Evolutionary conservation across 2,113 vertebrate genomes (phyloP).

Genomic region (Scomber colias): DNA sequence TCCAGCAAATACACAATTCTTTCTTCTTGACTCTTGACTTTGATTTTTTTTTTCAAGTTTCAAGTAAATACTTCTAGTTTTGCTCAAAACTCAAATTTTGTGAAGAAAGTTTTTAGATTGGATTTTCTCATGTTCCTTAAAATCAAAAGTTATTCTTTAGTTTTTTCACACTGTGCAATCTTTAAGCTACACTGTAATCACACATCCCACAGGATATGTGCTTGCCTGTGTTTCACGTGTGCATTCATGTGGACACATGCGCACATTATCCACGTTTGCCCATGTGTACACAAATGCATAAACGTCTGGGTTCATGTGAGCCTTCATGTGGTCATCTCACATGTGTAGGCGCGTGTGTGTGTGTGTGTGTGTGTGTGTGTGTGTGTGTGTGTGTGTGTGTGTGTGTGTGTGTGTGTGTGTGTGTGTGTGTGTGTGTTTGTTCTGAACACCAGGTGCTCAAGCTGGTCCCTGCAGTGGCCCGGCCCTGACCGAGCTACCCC

Average conservation of each 20-base stretch:
- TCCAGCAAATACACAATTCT: too few species aligned
- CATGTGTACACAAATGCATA: constrained; percentile 20
- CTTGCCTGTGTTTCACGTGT: not conserved
- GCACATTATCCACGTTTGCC: not conserved
- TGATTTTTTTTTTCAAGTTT: not conserved
- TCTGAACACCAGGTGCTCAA: constrained; percentile 63
- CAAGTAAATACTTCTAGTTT: too few species aligned
- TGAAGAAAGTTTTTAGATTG: too few species aligned
- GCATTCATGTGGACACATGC: not conserved
- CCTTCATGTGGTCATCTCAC: constrained; percentile 16
- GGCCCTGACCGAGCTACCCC: constrained; percentile 48
- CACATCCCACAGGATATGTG: too few species aligned
- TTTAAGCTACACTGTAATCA: not conserved
- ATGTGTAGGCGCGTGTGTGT: constrained; percentile 10
- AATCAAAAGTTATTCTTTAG: too few species aligned
- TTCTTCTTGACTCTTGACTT: too few species aligned
- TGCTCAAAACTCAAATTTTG: not conserved
- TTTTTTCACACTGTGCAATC: not conserved
- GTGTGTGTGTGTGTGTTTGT: not conserved
- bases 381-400: constrained; percentile 5
- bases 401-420: not conserved
- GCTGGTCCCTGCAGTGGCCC: constrained; percentile 53
- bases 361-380: not conserved
- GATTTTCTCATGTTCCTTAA: not conserved
- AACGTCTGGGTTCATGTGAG: not conserved